Base-by-base conservation (phyloP, 2,113 vertebrate genomes). In the Cheilinus undulatus region DNA sequence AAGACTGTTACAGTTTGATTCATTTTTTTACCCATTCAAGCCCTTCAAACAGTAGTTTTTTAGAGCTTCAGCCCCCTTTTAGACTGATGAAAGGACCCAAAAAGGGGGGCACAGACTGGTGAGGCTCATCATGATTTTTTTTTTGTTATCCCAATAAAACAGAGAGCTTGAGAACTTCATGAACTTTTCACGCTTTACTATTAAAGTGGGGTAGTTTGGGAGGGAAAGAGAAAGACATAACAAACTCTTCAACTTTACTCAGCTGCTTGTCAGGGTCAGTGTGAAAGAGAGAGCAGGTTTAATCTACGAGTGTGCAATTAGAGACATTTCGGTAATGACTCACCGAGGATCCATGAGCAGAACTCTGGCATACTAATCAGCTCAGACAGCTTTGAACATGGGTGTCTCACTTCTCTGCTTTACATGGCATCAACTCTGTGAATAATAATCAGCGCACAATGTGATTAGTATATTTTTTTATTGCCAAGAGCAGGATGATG, bases 331-430 rank as follows among this genome's bases (percentile, higher is more conserved):
- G 62, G 48, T 76, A 85, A 88, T 85, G 70, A 78, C 63, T 70
- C 76, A 75, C 32, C 60, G 36, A 42, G 58, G 61, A 75, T 58
- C 50, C 66, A 72, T 14, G 15, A 67, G 69, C 15, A 60, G 42
- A 80, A 58, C 66, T 70, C 43, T 23, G 53, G 78, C 80, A 76
- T 51, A 64, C 49, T 83, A 80, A 80, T 85, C 70, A 82, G 58
- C 60, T 59, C 19, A 23, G 78, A 46, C 78, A 34, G 61, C 67
- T 76, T 62, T 76, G 69, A 87, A 76, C 69, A 69, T 32, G 36
- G 40, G 14, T 53, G 49, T 53, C 32, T 72, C 42, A 26, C 48
- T 59, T 82, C 68, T 49, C 38, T 57, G 49, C 78, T 84, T 51
- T 32, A 30, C 51, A 46, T 43, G 61, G 28, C 40, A 48, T 42